phyloP scores from a whole-genome alignment of 2,888 invertebrate species.

The Hyalella azteca region DNA sequence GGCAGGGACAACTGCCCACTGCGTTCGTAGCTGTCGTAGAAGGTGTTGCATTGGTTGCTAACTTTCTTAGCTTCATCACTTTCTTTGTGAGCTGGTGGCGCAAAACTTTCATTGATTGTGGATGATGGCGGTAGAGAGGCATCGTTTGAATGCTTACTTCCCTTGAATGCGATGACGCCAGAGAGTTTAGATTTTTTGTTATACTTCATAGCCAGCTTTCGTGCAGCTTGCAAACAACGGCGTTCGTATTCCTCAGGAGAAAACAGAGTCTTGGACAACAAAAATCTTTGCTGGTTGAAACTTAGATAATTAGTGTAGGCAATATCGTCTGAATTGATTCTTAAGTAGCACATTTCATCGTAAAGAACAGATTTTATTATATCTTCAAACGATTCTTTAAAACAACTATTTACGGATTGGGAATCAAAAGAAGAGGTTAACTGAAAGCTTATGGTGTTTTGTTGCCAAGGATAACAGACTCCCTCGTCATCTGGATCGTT shows the following conservation, averaged over 20 bases:
- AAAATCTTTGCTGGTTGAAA: conserved; percentile 14
- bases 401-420: not conserved
- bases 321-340: conserved; percentile 29
- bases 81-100: not conserved
- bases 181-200: not conserved
- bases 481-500: conserved; percentile 15
- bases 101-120: not conserved
- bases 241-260: conserved; percentile 3
- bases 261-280: not conserved
- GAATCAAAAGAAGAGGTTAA: not conserved
- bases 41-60: conserved; percentile 15
- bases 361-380: conserved; percentile 29
- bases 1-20: conserved; percentile 46
- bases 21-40: conserved; percentile 35
- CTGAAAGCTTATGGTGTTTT: not conserved
- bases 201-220: conserved; percentile 18
- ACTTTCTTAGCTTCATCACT: not conserved
- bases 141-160: not conserved
- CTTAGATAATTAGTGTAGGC: conserved; percentile 16
- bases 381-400: conserved; percentile 25
- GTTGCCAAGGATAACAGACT: conserved; percentile 16
- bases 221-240: conserved; percentile 10
- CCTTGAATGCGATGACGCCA: not conserved
- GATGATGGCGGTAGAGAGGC: not conserved
- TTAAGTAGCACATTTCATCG: conserved; percentile 34